A percentile compares a stretch with the other conserved stretches of the same genome.
These are phyloP conservation scores for Cromileptes altivelis DNA, from an alignment of 2,113 vertebrate species.

Conservation along the genomic window DNA sequence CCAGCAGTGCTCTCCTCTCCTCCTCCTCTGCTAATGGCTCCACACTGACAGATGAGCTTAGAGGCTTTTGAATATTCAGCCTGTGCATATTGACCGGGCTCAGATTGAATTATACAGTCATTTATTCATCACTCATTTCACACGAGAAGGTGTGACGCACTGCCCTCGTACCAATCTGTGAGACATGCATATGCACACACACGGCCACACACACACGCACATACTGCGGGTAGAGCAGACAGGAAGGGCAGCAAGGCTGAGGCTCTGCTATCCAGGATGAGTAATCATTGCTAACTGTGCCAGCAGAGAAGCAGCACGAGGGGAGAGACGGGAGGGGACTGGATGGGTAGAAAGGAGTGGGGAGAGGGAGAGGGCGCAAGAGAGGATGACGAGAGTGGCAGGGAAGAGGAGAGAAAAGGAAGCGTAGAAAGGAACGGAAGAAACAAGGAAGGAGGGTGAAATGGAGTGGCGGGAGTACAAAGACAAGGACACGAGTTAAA, in stretches of 20 bases:
- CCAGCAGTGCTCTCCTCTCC: conserved; percentile 46
- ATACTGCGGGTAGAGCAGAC: conserved; percentile 60
- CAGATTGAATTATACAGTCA: conserved; percentile 75
- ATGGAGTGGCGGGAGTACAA: neutral
- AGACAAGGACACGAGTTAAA: conserved; percentile 12
- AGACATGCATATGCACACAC: conserved; percentile 63
- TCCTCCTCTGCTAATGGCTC: conserved; percentile 61
- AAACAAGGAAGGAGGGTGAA: conserved; percentile 4
- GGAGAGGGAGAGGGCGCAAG: conserved; percentile 24
- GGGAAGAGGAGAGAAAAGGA: conserved; percentile 13
- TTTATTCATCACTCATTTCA: conserved; percentile 80
- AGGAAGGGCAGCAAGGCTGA: conserved; percentile 69
- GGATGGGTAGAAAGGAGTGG: conserved; percentile 17
- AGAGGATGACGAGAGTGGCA: conserved; percentile 40
- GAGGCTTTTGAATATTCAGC: conserved; percentile 76
- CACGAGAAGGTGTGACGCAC: conserved; percentile 72
- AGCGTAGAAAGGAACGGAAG: conserved; percentile 2
- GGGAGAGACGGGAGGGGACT: conserved; percentile 13
- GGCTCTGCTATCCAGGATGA: conserved; percentile 71
- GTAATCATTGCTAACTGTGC: conserved; percentile 72
- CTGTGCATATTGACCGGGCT: conserved; percentile 74
- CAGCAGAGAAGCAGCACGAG: conserved; percentile 53
- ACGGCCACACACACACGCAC: conserved; percentile 36
- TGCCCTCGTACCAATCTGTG: conserved; percentile 71
- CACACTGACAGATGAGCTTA: conserved; percentile 64